Evolutionary conservation across 2,797 vertebrate species (phyloP), one percentile per base, ranked within the genome.

Genomic region (Hypotaenidia okinawae): DNA sequence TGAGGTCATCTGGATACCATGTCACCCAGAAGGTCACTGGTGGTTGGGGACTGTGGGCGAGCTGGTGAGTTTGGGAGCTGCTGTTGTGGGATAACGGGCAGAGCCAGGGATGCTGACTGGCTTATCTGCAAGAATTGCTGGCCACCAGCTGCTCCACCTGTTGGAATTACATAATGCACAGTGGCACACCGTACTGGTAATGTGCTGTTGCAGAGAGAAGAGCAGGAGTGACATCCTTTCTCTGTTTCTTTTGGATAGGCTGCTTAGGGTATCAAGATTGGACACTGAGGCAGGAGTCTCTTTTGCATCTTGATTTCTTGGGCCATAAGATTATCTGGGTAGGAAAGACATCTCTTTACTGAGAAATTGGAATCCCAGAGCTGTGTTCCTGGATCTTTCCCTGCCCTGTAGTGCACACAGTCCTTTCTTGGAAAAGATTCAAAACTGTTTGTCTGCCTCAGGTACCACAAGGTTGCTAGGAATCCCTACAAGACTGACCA

Each of bases 401-500:
- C 57, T 89, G 35, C 18, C 37, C 39, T 64, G 1, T 86, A 68
- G n/a, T 16, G 16, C 27, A 58, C 0, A 0, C 2, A 4, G 27
- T 62, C 37, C n/a, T 87, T 85, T n/a, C 27, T 78, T 57, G 30
- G 64, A 80, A 86, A 92, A 52, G 19, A 24, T 58, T 90, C n/a
- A 87, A 51, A 6, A 2, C 28, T 83, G 3, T 76, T 92, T 95
- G 37, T 91, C 52, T 93, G 27, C 69, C 52, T 92, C 81, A 97
- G 97, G 82, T 97, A 82, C 73, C 97, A 97, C 66, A 96, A 88
- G 57, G 95, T 95, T 33, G 54, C 97, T 63, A 95, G 97, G 85
- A 97, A 97, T 77, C 97, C 97, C 22, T 97, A 97, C 87, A 95
- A 95, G 39, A 84, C 92, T 18, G 95, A 94, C 39, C 95, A 97